phyloP scores from a whole-genome alignment of 2,113 vertebrate species.

The Lepus americanus region DNA sequence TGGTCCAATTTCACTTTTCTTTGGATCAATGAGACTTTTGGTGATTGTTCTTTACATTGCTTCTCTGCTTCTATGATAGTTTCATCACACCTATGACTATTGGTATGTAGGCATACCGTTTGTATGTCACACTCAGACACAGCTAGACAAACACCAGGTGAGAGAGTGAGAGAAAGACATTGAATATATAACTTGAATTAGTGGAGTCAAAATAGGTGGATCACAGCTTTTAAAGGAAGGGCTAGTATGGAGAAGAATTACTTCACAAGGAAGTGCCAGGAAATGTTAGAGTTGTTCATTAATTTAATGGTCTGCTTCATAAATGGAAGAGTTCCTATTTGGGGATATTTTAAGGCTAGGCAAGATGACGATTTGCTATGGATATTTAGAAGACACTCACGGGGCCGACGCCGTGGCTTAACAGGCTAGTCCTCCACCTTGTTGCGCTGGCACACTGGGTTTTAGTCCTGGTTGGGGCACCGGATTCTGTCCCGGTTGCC shows the following conservation, averaged over 20 bases:
- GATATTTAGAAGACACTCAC: not conserved
- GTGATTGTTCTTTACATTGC: not conserved
- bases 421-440: too few relatives aligned
- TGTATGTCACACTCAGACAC: not conserved
- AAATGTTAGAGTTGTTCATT: conserved; percentile 35
- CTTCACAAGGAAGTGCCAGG: not conserved
- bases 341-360: not conserved
- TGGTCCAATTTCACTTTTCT: not conserved
- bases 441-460: too few relatives aligned
- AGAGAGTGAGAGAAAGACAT: not conserved
- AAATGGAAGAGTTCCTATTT: not conserved
- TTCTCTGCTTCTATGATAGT: not conserved
- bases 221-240: not conserved
- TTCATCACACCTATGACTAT: not conserved
- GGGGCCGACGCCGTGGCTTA: too few relatives aligned
- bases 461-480: too few relatives aligned
- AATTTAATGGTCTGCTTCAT: conserved; percentile 45
- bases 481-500: too few relatives aligned
- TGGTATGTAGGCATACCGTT: not conserved
- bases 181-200: not conserved
- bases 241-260: not conserved
- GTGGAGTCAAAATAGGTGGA: not conserved
- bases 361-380: not conserved
- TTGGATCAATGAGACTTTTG: not conserved
- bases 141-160: not conserved